Conservation (phyloP, 2,888 invertebrate species). For the Polietes domitor region DNA sequence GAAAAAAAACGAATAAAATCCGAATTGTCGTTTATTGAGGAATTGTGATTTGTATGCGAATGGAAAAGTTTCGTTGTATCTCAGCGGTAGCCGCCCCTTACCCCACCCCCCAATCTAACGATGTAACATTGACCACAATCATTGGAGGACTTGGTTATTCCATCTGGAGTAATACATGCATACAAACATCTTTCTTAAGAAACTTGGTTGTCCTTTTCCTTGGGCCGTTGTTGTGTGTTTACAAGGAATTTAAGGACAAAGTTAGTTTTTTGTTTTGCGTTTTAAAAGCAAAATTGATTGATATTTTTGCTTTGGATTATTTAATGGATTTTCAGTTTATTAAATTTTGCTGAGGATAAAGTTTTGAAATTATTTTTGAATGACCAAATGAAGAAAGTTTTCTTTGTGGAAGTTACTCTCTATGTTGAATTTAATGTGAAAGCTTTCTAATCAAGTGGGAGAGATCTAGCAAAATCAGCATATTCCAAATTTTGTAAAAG, state of each 20-base stretch:
- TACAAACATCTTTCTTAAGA: not conserved
- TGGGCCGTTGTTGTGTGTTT: not conserved
- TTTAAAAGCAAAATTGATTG: conserved; percentile 30
- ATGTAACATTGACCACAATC: conserved; percentile 20
- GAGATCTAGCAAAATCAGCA: too few relatives aligned
- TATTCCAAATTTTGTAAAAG: too few relatives aligned
- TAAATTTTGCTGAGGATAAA: conserved; percentile 30
- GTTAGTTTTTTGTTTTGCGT: conserved; percentile 23
- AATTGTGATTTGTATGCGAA: conserved; percentile 18
- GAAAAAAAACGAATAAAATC: not conserved
- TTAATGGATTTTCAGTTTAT: conserved; percentile 33
- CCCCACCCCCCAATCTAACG: not conserved
- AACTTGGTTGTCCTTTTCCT: conserved; percentile 6
- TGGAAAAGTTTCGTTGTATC: conserved; percentile 6
- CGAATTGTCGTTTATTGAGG: conserved; percentile 11
- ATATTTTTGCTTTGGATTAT: conserved; percentile 3
- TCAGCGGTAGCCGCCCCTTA: not conserved
- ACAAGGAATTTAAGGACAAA: conserved; percentile 12
- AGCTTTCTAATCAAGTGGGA: not conserved
- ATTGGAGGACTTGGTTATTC: not conserved
- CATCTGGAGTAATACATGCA: not conserved
- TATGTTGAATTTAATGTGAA: not conserved
- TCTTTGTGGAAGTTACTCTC: too few relatives aligned
- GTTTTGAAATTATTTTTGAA: conserved; percentile 11
- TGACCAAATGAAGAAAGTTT: conserved; percentile 15